Evolutionary conservation across 2,797 vertebrate species (phyloP), one percentile per base, ranked within the genome.

Genomic region (Lepilemur septentrionalis): DNA sequence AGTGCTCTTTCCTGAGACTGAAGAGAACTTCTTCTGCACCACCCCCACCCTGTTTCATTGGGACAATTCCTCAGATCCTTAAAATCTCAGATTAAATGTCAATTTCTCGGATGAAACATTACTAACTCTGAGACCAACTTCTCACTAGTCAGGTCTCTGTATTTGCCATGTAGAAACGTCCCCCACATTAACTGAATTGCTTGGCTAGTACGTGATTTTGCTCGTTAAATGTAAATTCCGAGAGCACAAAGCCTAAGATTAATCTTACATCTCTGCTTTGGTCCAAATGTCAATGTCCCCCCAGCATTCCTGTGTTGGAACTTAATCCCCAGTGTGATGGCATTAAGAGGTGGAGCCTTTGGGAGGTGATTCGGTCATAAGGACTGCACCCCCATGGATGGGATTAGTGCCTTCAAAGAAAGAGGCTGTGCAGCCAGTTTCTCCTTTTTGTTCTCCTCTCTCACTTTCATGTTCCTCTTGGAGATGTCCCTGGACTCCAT

Each of bases 11-110:
- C 43, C 32, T 18, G 28, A 80, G 43, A 25, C 2, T 4, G n/a
- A 63, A 22, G 9, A 30, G 4, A 25, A 12, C 5, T 3, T 17
- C 22, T 35, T 55, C n/a, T 2, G 14, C 0, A 12, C 12, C 2
- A 32, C 35, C 22, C 4, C 20, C 1, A 32, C 18, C 9, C 1
- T 8, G 0, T 14, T 46, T 38, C 59, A 35, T 2, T 4, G 12
- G 50, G 32, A 7, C 15, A n/a, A 8, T 25, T 46, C 65, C 35
- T 76, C n/a, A 4, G 65, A 23, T 22, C 0, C 6, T 38, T 30
- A 8, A 12, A 12, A 18, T 41, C 35, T 41, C 43, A 46, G 63
- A 48, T 81, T 22, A 35, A 63, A 75, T 43, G 43, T 8, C 15
- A n/a, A 22, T 20, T 93, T n/a, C 14, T 32, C 14, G 10, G 13